Percentiles rank a stretch among this genome's conserved stretches.
These are phyloP conservation scores for Otis tarda DNA, from an alignment of 2,113 vertebrate genomes.

Conservation along the genomic window DNA sequence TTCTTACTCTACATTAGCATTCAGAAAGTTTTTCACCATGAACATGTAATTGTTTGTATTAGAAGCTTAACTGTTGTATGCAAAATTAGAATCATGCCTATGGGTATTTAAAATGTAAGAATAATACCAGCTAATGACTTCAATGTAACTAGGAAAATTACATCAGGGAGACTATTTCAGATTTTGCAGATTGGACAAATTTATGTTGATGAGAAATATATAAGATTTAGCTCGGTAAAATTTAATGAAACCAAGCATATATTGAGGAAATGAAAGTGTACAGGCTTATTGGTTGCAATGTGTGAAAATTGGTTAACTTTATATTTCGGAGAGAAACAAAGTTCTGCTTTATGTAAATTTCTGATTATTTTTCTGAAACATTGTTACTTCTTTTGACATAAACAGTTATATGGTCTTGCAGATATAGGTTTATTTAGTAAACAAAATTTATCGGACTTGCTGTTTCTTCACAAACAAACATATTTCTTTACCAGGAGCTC, in stretches of 20 bases:
- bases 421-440: background rate
- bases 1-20: slow-evolving; percentile 15
- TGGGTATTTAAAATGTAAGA: slow-evolving; percentile 59
- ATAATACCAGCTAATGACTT: slow-evolving; percentile 58
- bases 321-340: slow-evolving; percentile 7
- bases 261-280: slow-evolving; percentile 6
- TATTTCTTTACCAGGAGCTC: background rate
- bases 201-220: slow-evolving; percentile 32
- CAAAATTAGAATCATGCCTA: slow-evolving; percentile 36
- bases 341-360: slow-evolving; percentile 10
- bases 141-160: slow-evolving; percentile 48
- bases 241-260: slow-evolving; percentile 44
- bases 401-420: too few species aligned
- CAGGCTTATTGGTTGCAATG: background rate
- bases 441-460: background rate
- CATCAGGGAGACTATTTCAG: slow-evolving; percentile 51
- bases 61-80: slow-evolving; percentile 44
- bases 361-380: background rate
- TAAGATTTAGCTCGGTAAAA: slow-evolving; percentile 47
- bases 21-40: slow-evolving; percentile 34
- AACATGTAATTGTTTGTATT: slow-evolving; percentile 50
- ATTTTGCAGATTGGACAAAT: slow-evolving; percentile 50
- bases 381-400: background rate
- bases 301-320: slow-evolving; percentile 4
- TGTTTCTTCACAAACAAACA: background rate